These are phyloP conservation scores for Gobio gobio DNA, from an alignment of 2,113 vertebrate species.

Conservation along the genomic window DNA sequence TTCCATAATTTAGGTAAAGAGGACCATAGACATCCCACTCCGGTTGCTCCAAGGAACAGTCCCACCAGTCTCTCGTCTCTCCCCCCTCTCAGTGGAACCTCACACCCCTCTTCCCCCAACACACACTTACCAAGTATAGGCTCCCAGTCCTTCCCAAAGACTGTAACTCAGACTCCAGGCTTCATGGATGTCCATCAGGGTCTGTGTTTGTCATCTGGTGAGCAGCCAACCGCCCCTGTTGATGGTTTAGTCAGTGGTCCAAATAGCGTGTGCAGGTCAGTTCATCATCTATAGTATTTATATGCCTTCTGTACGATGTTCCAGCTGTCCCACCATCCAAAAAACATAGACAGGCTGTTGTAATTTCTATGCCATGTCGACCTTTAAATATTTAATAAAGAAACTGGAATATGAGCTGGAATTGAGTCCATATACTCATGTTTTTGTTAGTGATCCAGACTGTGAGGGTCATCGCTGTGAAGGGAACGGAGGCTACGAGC, in stretches of 20 bases:
- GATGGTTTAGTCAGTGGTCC: slow-evolving; percentile 88
- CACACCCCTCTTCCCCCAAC: slow-evolving; percentile 80
- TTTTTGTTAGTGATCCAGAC: slow-evolving; percentile 86
- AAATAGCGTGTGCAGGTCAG: slow-evolving; percentile 95
- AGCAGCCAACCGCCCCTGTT: slow-evolving; percentile 77
- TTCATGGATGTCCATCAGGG: slow-evolving; percentile 87
- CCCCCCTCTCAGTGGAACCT: slow-evolving; percentile 81
- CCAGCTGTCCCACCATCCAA: background rate
- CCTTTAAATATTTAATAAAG: background rate
- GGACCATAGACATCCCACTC: slow-evolving; percentile 84
- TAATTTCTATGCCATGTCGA: background rate
- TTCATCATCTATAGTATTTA: background rate
- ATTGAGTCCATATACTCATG: background rate
- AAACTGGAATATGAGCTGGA: background rate
- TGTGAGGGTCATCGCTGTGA: slow-evolving; percentile 97
- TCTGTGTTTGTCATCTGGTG: slow-evolving; percentile 84
- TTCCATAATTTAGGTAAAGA: slow-evolving; percentile 93
- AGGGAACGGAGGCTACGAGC: slow-evolving; percentile 86
- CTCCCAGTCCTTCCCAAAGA: slow-evolving; percentile 86
- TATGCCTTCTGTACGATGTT: background rate
- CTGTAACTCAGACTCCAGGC: slow-evolving; percentile 82
- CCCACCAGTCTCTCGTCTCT: slow-evolving; percentile 85
- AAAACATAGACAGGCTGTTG: background rate
- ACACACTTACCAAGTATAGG: slow-evolving; percentile 84
- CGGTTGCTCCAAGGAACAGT: slow-evolving; percentile 83